phyloP scores from a whole-genome alignment of 2,113 vertebrate genomes.

The Seriola aureovittata region DNA sequence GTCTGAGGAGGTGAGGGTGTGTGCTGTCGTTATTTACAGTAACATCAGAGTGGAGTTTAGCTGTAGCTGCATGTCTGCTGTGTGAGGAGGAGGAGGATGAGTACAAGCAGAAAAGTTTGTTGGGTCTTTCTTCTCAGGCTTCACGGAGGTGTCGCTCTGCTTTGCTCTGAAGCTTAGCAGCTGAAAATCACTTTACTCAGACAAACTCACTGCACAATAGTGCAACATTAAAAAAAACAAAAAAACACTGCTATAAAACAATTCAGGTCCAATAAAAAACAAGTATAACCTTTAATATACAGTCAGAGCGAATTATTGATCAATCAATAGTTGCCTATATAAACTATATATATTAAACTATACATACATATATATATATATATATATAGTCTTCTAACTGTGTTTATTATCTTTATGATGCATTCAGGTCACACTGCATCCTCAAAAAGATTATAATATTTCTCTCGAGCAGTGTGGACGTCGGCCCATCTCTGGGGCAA shows the following conservation, averaged over 20 bases:
- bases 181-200: conserved; percentile 46
- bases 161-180: conserved; percentile 25
- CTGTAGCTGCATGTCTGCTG: neutral
- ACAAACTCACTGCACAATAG: no score
- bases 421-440: neutral
- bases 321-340: no score
- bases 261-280: no score
- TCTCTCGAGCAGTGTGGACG: no score
- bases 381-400: neutral
- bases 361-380: no score
- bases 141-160: conserved; percentile 19
- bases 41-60: neutral
- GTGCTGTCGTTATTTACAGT: conserved; percentile 18
- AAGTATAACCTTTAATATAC: no score
- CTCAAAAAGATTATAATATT: neutral
- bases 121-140: neutral
- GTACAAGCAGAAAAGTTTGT: neutral
- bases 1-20: conserved; percentile 31
- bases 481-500: no score
- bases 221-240: no score
- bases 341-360: no score
- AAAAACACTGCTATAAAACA: no score
- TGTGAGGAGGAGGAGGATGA: neutral
- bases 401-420: neutral
- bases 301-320: no score